Evolutionary conservation across 2,888 invertebrate genomes (phyloP), one percentile per base, ranked within the genome.

Genomic region (Lepetodrilus schrolli): DNA sequence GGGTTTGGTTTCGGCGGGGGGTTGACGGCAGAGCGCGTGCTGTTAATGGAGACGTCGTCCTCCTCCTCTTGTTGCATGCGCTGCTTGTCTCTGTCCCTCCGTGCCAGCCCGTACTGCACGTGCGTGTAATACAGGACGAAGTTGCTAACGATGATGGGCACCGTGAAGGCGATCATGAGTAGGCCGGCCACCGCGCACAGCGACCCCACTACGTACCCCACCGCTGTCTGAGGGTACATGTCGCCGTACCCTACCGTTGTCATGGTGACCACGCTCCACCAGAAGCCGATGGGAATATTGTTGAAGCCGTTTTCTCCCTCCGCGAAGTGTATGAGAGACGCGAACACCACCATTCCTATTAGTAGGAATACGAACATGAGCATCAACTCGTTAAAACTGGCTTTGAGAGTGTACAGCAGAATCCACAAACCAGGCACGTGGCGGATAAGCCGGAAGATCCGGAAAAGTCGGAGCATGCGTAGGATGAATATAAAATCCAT

Each of bases 221-320:
- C 81, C 2, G 81, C 85, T 1, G 85, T 85, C 49, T 80, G 80
- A 3, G 89, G 89, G 50, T 82, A 78, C 84, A 88, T 87, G 76
- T 88, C 89, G 13, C 89, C 89, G 76, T 89, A 89, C 4, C 89
- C 89, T 1, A 89, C 89, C 1, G 89, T 88, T 48, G 89, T 89
- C 88, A 89, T 88, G 69, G 89, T 89, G 30, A 89, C 86, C 20
- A 89, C 84, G 49, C 86, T 85, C 88, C 88, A 89, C 89, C 89
- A 89, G 78, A 89, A 88, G 3, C 87, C 86, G 3, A 88, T 84
- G 47, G 89, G 89, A 81, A 89, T 89, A 83, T 88, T 88, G 72
- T 80, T 84, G 73, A 87, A 89, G 21, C 80, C 82, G 70, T 83
- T 79, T 26, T 82, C 79, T 8, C 82, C 82, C 70, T 90, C 88